Conservation (phyloP, 2,113 vertebrate species). For the Sminthopsis crassicaudata region DNA sequence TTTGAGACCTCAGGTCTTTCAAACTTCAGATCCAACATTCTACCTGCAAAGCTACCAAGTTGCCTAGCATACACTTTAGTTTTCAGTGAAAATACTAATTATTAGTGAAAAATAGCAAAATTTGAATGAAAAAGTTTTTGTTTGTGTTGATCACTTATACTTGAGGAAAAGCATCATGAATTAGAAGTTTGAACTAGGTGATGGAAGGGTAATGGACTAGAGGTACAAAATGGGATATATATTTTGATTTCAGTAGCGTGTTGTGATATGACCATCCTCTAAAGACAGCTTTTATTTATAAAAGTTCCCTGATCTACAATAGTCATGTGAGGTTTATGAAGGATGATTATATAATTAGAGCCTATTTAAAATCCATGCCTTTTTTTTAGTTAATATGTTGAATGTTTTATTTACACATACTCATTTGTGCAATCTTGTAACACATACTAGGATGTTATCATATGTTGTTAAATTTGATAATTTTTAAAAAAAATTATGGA, state of each 20-base stretch:
- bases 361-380: no score
- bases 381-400: background rate
- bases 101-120: background rate
- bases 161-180: background rate
- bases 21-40: slow-evolving; percentile 10
- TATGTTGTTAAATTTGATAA: background rate
- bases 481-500: background rate
- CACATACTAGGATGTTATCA: no score
- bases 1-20: slow-evolving; percentile 1
- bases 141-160: background rate
- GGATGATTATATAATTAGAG: no score
- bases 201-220: background rate
- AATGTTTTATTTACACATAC: background rate
- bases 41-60: background rate
- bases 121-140: background rate
- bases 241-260: background rate
- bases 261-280: no score
- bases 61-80: background rate
- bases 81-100: background rate
- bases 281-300: no score
- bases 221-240: background rate
- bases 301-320: no score
- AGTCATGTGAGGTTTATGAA: no score
- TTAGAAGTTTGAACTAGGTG: background rate
- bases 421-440: background rate